Conservation (phyloP, 2,113 vertebrate species). For the Benthochromis sp. region DNA sequence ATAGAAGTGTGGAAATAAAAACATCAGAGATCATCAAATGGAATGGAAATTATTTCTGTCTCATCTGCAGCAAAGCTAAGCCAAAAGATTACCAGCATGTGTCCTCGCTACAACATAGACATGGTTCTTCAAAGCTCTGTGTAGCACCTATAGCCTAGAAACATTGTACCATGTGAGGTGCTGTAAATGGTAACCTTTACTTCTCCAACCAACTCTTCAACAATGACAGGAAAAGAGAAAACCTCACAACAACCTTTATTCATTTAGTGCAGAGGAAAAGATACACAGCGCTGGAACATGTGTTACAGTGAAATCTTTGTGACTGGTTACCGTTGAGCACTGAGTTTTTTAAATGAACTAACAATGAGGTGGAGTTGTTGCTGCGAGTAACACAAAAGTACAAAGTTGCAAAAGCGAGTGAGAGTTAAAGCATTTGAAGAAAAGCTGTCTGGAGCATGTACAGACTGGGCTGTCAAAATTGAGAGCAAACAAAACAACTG, state of each 20-base stretch:
- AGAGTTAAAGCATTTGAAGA: not conserved
- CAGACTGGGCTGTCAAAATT: rapidly evolving
- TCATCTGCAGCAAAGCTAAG: not conserved
- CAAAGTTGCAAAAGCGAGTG: not conserved
- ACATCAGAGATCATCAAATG: not conserved
- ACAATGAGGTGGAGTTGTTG: not conserved
- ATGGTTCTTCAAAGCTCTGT: not conserved
- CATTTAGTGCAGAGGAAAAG: not conserved
- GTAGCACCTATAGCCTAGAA: not conserved
- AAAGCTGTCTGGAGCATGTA: rapidly evolving
- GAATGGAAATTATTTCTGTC: not conserved
- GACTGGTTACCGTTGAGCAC: not conserved
- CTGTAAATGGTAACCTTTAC: not conserved
- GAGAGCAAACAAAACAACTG: not conserved
- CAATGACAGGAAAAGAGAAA: not conserved
- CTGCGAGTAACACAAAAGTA: not conserved
- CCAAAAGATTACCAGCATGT: not conserved
- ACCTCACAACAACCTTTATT: not conserved
- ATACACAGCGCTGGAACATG: not conserved
- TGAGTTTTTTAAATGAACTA: not conserved
- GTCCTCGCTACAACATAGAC: not conserved
- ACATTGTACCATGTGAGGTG: not conserved
- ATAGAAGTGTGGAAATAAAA: not conserved
- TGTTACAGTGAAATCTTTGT: not conserved
- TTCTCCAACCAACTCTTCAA: not conserved